Base-by-base conservation (phyloP, 2,113 vertebrate species). In the Gobius niger region DNA sequence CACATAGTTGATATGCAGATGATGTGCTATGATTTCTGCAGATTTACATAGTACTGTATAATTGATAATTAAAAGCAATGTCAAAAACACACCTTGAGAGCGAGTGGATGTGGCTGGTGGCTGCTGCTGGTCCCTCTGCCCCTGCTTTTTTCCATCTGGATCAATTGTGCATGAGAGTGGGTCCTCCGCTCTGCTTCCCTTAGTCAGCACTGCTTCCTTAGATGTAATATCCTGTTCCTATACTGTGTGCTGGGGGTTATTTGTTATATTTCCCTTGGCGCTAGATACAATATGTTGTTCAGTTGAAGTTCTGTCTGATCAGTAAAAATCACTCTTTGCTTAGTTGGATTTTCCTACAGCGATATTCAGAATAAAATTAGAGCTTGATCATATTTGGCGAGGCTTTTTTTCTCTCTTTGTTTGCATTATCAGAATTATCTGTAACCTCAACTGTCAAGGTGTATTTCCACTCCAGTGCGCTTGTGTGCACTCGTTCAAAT, bases 141-240 rank as follows among this genome's bases (percentile, higher is more conserved):
- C 74, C 64, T 68, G 51, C 51, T 79, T 71, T 84, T 73, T 75
- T 77, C 47, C 67, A 63, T 76, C 57, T 52, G 72, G 73, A 73
- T 86, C 75, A 81, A 72, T 77, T 72, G 70, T 78, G 76, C 71
- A 53, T 65, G 79, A 73, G 80, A 83, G 77, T 50, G 72, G 68
- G 74, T 77, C 68, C 40, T 50, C 82, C 72, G 81, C 53, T 24
- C 68, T 84, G 71, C 75, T 83, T 85, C 65, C 77, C 90, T 89
- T 75, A 87, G 86, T 91, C 90, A 91, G 90, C 90, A 67, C 44
- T 68, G 69, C 44, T 75, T 77, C 61, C 74, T 89, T 75, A 73
- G 73, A 88, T 86, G 82, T 87, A 85, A 89, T 85, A 85, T 88
- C 85, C 83, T 87, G 80, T 85, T 83, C 82, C 85, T 70, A 77